A percentile compares a stretch with the other conserved stretches of the same genome.
Conservation (phyloP, 2,797 vertebrate genomes). For the Silurus lanzhouensis region DNA sequence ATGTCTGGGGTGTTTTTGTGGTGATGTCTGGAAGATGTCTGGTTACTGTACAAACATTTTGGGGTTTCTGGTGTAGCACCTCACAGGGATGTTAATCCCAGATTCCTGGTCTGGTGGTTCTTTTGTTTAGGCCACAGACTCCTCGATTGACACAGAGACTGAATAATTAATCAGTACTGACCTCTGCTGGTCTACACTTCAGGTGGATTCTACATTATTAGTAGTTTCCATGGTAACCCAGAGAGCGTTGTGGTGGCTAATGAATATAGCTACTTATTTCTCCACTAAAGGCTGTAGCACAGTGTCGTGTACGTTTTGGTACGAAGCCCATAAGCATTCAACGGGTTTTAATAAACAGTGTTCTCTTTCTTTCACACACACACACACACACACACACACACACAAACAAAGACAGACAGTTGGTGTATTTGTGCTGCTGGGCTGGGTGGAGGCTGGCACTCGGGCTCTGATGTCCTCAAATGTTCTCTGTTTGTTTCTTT, state of each 20-base stretch:
- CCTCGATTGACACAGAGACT: no score
- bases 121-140: no score
- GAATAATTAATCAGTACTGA: not conserved
- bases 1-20: no score
- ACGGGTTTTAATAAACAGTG: not conserved
- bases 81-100: no score
- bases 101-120: no score
- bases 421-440: conserved; percentile 54
- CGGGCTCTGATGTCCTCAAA: conserved; percentile 61
- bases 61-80: no score
- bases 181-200: not conserved
- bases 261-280: not conserved
- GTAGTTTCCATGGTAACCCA: not conserved
- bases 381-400: not conserved
- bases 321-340: not conserved
- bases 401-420: conserved; percentile 27
- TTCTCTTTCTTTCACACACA: not conserved
- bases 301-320: not conserved
- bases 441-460: conserved; percentile 69
- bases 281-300: not conserved
- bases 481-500: conserved; percentile 55
- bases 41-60: no score
- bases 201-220: not conserved
- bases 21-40: no score
- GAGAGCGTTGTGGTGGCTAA: not conserved